A percentile compares a stretch with the other conserved stretches of the same genome.
Conservation (phyloP, 37 sponge, comb jelly and placozoan species). For the Chondrilla cf. caribensis region DNA sequence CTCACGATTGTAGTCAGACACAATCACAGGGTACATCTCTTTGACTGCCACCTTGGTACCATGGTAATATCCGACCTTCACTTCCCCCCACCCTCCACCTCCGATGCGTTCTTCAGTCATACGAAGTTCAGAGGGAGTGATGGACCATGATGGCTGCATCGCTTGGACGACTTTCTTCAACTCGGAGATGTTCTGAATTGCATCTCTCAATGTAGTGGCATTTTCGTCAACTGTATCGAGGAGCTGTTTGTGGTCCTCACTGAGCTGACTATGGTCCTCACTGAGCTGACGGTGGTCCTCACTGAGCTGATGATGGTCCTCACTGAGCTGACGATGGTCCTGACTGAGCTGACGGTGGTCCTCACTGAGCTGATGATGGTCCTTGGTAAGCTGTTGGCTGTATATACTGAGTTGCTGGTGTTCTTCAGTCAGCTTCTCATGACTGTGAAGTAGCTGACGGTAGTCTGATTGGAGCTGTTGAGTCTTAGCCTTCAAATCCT, state of each 20-base stretch:
- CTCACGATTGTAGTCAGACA: conserved; percentile 20
- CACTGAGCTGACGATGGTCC: no score
- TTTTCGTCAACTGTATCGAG: no score
- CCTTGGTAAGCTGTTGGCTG: neutral
- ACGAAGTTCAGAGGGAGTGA: neutral
- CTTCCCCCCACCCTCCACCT: conserved; percentile 65
- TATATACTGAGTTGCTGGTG: no score
- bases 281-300: no score
- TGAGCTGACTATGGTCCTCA: no score
- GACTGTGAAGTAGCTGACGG: no score
- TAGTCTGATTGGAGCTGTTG: no score
- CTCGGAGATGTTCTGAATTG: neutral
- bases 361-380: neutral
- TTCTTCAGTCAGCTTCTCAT: no score
- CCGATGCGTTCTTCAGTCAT: conserved; percentile 12
- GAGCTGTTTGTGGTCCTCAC: no score
- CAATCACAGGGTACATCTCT: conserved; percentile 36
- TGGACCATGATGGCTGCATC: conserved; percentile 14
- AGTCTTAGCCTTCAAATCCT: no score
- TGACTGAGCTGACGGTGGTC: neutral
- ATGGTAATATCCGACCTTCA: conserved; percentile 38
- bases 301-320: no score
- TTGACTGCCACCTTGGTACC: conserved; percentile 71
- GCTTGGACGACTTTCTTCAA: neutral
- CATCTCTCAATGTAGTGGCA: no score